These are phyloP conservation scores for Whitmania pigra DNA, from an alignment of 1,140 invertebrate species.

Conservation along the genomic window DNA sequence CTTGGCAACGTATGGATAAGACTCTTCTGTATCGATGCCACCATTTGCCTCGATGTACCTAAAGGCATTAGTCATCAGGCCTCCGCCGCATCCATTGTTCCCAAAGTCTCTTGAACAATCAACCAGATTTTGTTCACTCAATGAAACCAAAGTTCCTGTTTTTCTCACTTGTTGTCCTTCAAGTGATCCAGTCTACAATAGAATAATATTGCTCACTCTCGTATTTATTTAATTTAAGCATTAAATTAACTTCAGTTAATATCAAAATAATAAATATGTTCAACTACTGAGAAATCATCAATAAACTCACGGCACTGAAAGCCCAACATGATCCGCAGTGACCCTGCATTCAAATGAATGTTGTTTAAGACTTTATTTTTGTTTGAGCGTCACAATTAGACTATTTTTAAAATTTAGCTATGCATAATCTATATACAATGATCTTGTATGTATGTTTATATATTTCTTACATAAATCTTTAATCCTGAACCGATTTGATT, in stretches of 20 bases:
- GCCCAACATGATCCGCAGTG: constrained; percentile 85
- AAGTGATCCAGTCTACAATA: constrained; percentile 61
- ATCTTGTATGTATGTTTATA: too few species aligned
- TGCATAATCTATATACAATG: too few species aligned
- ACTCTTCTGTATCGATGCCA: constrained; percentile 78
- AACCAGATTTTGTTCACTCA: constrained; percentile 92
- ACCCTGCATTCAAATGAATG: constrained; percentile 26
- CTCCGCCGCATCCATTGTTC: constrained; percentile 89
- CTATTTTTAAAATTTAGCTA: too few species aligned
- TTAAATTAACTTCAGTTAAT: too few species aligned
- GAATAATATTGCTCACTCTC: neutral
- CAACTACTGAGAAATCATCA: neutral
- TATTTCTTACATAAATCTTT: too few species aligned
- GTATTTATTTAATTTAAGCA: neutral
- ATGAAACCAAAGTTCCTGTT: constrained; percentile 65
- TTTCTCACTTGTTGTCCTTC: constrained; percentile 89
- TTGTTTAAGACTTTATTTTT: too few species aligned
- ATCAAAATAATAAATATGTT: neutral
- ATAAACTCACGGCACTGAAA: constrained; percentile 52
- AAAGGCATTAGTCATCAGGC: constrained; percentile 78
- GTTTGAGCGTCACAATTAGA: neutral
- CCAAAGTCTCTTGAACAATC: constrained; percentile 62
- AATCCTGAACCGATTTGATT: too few species aligned
- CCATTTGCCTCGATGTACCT: constrained; percentile 77
- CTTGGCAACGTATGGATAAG: constrained; percentile 40